Conservation (phyloP, 2,797 vertebrate genomes). For the Rachycentron canadum region DNA sequence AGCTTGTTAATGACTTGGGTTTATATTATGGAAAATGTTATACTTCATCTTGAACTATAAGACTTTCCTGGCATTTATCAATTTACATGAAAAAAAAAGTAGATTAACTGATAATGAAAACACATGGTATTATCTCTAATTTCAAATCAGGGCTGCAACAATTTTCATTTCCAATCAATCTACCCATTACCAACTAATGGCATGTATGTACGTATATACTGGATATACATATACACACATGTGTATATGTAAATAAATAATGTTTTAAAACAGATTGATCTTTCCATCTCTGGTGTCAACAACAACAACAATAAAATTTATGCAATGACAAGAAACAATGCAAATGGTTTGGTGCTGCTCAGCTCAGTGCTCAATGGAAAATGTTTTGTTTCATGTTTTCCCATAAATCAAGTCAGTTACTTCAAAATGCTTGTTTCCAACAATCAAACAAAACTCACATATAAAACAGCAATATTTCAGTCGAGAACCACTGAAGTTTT, state of each 20-base stretch:
- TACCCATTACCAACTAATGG: neutral
- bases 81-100: neutral
- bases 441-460: too few relatives aligned
- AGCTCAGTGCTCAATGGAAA: neutral
- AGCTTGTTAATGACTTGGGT: too few relatives aligned
- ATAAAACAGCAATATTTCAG: neutral
- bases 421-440: too few relatives aligned
- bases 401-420: neutral
- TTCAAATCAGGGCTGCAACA: neutral
- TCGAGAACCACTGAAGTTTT: neutral
- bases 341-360: too few relatives aligned
- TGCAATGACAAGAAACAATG: neutral
- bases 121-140: too few relatives aligned
- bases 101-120: neutral
- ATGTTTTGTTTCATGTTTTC: neutral
- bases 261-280: too few relatives aligned
- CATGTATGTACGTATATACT: too few relatives aligned
- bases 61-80: too few relatives aligned
- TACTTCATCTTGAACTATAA: too few relatives aligned
- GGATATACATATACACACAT: too few relatives aligned
- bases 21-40: too few relatives aligned
- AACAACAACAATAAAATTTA: neutral
- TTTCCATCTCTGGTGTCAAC: neutral
- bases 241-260: too few relatives aligned
- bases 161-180: neutral